Evolutionary conservation across 2,888 invertebrate genomes (phyloP).

Genomic region (Xanthorhoe designata): DNA sequence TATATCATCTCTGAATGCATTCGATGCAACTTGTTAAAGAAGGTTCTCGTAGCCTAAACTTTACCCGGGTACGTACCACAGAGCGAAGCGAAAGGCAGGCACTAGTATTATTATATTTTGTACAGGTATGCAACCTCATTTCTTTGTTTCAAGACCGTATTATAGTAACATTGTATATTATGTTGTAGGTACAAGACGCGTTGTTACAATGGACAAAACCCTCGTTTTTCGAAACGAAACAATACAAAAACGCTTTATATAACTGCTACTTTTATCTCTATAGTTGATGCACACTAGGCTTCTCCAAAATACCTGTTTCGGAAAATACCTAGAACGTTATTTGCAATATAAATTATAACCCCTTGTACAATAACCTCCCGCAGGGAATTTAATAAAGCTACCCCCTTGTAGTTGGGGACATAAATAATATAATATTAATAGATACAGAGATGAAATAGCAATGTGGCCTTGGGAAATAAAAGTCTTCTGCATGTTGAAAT

Average conservation of each 20-base stretch:
- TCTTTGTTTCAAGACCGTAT: too few species aligned
- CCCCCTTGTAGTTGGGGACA: conserved; percentile 12
- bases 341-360: conserved; percentile 16
- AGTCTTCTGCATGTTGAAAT: background rate
- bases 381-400: conserved; percentile 30
- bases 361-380: conserved; percentile 21
- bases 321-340: conserved; percentile 1
- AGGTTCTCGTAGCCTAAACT: too few species aligned
- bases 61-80: too few species aligned
- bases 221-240: too few species aligned
- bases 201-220: too few species aligned
- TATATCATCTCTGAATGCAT: conserved; percentile 1
- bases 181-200: too few species aligned
- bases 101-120: too few species aligned
- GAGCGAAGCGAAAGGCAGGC: too few species aligned
- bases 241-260: too few species aligned
- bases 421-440: conserved; percentile 28
- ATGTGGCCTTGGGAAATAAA: background rate
- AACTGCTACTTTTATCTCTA: too few species aligned
- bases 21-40: background rate
- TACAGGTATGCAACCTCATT: too few species aligned
- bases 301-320: background rate
- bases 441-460: background rate
- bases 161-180: too few species aligned
- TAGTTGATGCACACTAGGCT: background rate